Conservation (phyloP, 1,140 invertebrate genomes). For the Antheraea pernyi region DNA sequence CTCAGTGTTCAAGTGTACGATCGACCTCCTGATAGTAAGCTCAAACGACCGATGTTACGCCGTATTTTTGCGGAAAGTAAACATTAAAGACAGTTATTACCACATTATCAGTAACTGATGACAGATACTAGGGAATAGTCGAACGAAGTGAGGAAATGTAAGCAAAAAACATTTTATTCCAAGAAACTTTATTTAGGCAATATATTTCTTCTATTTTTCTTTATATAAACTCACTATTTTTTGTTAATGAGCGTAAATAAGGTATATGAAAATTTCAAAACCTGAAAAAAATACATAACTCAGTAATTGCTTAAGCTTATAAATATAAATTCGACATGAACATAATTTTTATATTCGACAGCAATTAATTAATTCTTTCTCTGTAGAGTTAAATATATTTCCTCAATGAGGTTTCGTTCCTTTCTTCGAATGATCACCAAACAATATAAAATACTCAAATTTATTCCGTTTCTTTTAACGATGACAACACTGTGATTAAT, state of each 20-base stretch:
- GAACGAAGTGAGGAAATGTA: neutral
- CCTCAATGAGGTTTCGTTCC: too few relatives aligned
- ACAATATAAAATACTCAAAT: too few relatives aligned
- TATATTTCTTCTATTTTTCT: neutral
- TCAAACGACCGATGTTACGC: neutral
- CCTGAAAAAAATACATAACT: conserved; percentile 41
- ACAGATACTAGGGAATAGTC: conserved; percentile 8
- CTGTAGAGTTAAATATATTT: too few relatives aligned
- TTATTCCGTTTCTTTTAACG: too few relatives aligned
- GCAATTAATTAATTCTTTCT: neutral
- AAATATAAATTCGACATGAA: neutral
- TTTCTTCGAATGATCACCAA: too few relatives aligned
- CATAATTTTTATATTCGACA: neutral
- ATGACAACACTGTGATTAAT: too few relatives aligned
- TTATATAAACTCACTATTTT: conserved; percentile 16
- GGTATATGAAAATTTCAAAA: conserved; percentile 56
- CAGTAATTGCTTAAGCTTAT: neutral
- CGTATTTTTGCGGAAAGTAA: conserved; percentile 12
- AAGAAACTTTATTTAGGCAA: neutral
- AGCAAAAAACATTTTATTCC: neutral
- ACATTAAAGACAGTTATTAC: conserved; percentile 5
- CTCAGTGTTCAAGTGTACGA: conserved; percentile 39
- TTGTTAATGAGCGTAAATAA: conserved; percentile 55
- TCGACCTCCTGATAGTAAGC: conserved; percentile 23
- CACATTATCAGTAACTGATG: conserved; percentile 4